These are phyloP conservation scores for Yponomeuta cagnagella DNA, from an alignment of 2,888 invertebrate species.

Conservation along the genomic window DNA sequence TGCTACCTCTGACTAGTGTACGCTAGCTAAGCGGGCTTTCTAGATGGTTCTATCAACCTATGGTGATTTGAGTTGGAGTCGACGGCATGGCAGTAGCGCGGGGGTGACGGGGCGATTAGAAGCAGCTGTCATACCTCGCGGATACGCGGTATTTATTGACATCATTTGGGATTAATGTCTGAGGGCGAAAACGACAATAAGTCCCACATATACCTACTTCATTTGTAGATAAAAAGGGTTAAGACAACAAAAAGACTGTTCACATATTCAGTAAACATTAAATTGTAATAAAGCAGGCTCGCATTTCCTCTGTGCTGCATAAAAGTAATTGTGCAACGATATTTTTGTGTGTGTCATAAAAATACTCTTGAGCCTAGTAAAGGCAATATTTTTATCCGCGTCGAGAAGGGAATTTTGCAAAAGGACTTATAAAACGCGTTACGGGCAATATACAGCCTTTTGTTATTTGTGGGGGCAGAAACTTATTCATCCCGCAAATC, in stretches of 20 bases:
- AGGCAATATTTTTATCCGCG: conserved; percentile 18
- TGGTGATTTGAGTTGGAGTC: conserved; percentile 21
- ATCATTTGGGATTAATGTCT: neutral
- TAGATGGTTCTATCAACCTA: conserved; percentile 48
- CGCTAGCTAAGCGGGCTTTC: neutral
- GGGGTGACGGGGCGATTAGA: conserved; percentile 49
- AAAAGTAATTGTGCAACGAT: neutral
- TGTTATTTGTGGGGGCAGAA: conserved; percentile 73
- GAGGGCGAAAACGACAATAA: neutral
- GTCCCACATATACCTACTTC: neutral
- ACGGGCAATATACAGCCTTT: conserved; percentile 59
- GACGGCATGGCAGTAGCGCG: conserved; percentile 31
- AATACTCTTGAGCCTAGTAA: neutral
- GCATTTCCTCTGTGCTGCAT: neutral
- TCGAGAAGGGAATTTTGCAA: conserved; percentile 55
- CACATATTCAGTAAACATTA: neutral
- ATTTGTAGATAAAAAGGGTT: neutral
- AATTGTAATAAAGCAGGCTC: too few species aligned
- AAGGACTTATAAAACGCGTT: conserved; percentile 63
- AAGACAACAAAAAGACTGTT: neutral
- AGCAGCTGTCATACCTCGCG: conserved; percentile 67
- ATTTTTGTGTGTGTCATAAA: conserved; percentile 1
- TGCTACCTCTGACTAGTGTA: neutral
- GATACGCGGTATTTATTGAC: conserved; percentile 28
- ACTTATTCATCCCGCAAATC: conserved; percentile 75